These are phyloP conservation scores for Nasonia longicornis DNA, from an alignment of 1,140 invertebrate species.

Conservation along the genomic window DNA sequence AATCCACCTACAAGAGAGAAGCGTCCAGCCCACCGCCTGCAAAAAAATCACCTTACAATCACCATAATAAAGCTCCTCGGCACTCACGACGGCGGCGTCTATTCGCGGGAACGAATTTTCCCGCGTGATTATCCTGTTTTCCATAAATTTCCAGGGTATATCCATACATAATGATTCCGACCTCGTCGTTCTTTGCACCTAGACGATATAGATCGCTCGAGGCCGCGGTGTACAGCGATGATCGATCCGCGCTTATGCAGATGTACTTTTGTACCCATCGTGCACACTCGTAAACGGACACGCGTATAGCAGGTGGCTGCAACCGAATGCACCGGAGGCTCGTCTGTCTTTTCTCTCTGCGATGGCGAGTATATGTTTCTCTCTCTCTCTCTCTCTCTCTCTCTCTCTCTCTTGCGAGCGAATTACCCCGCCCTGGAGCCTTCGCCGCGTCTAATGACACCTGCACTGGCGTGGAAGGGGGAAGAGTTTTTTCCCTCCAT, in stretches of 20 bases:
- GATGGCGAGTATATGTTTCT: too few species aligned
- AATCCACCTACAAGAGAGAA: too few species aligned
- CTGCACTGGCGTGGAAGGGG: slow-evolving; percentile 19
- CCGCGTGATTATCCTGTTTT: slow-evolving; percentile 8
- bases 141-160: slow-evolving; percentile 25
- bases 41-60: neutral
- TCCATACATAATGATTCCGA: slow-evolving; percentile 7
- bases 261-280: too few species aligned
- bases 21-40: too few species aligned
- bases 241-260: neutral
- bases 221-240: neutral
- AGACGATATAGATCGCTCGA: neutral
- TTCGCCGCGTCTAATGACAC: slow-evolving; percentile 32
- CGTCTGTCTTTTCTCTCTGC: neutral
- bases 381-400: neutral
- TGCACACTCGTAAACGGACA: neutral
- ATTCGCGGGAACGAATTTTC: slow-evolving; percentile 9
- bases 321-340: slow-evolving; percentile 3
- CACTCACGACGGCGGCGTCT: neutral
- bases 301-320: neutral
- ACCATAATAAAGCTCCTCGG: neutral
- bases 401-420: neutral
- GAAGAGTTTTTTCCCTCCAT: slow-evolving; percentile 52
- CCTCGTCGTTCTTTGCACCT: neutral
- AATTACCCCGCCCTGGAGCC: slow-evolving; percentile 24